A percentile compares a stretch with the other conserved stretches of the same genome.
Evolutionary conservation across 2,888 invertebrate species (phyloP).

Genomic region (Asteroscopus sphinx): DNA sequence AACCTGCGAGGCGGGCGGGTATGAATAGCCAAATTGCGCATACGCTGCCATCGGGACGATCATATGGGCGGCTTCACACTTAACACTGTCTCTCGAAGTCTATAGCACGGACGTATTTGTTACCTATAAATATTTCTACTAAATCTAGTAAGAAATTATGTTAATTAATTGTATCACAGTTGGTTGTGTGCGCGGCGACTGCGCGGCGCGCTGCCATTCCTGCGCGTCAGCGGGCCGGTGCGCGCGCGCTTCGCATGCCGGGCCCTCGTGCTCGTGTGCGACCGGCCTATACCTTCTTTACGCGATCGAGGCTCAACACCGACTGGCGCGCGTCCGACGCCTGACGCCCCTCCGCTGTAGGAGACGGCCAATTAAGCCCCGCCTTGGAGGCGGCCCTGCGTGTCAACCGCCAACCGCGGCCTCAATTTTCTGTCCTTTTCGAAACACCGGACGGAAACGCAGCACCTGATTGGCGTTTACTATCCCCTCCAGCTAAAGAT

Average conservation of each 20-base stretch:
- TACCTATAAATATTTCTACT: slow-evolving; percentile 74
- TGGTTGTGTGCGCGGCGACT: slow-evolving; percentile 83
- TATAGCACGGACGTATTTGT: slow-evolving; percentile 81
- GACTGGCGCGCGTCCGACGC: slow-evolving; percentile 87
- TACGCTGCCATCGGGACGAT: slow-evolving; percentile 93
- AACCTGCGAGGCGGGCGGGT: slow-evolving; percentile 98
- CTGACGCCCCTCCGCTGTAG: slow-evolving; percentile 87
- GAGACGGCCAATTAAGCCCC: slow-evolving; percentile 79
- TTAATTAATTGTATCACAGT: slow-evolving; percentile 84
- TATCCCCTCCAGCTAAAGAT: slow-evolving; percentile 71
- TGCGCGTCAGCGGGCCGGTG: slow-evolving; percentile 83
- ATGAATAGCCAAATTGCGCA: slow-evolving; percentile 97
- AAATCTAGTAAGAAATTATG: slow-evolving; percentile 74
- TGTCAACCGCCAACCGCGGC: slow-evolving; percentile 73
- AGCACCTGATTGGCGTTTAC: slow-evolving; percentile 71
- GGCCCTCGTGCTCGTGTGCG: slow-evolving; percentile 70
- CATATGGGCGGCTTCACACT: slow-evolving; percentile 89
- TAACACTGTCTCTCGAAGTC: slow-evolving; percentile 88
- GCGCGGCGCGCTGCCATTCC: slow-evolving; percentile 86
- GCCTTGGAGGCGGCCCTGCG: slow-evolving; percentile 76
- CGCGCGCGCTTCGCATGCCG: slow-evolving; percentile 84
- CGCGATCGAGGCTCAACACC: slow-evolving; percentile 84
- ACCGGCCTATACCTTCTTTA: slow-evolving; percentile 80
- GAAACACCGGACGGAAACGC: slow-evolving; percentile 63
- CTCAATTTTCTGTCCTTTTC: slow-evolving; percentile 80